phyloP scores from a whole-genome alignment of 2,113 vertebrate species.

The Epinephelus moara region DNA sequence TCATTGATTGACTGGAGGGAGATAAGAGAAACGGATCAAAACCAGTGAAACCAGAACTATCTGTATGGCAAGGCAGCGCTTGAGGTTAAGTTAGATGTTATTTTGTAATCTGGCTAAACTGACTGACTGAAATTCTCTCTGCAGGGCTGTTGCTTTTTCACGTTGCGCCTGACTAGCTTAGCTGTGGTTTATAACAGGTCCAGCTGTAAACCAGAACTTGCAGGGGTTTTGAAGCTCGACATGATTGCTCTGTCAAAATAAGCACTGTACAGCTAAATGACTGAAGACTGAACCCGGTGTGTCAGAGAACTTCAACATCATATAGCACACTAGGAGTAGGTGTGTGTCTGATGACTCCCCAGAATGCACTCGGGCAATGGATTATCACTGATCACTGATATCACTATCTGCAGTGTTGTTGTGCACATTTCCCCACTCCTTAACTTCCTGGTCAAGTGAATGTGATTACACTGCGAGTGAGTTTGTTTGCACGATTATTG shows the following conservation, averaged over 20 bases:
- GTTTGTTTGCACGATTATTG: neutral
- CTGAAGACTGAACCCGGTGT: neutral
- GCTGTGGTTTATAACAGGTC: too few species aligned
- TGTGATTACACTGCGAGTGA: neutral
- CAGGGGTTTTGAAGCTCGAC: neutral
- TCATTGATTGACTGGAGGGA: too few species aligned
- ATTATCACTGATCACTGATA: neutral
- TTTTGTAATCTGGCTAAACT: too few species aligned
- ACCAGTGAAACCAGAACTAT: too few species aligned
- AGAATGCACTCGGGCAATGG: neutral
- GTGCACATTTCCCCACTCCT: neutral
- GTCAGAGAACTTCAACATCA: too few species aligned
- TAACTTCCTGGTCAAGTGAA: neutral
- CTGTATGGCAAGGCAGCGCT: too few species aligned
- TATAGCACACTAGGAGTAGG: neutral
- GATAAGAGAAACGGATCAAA: too few species aligned
- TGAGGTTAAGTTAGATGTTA: too few species aligned
- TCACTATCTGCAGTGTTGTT: neutral
- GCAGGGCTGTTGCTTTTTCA: neutral
- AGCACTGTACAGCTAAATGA: neutral
- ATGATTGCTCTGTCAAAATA: neutral
- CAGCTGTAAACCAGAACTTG: neutral
- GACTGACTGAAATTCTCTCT: neutral
- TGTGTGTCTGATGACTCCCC: neutral
- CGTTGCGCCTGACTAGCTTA: neutral